A percentile compares a stretch with the other conserved stretches of the same genome.
Evolutionary conservation across 1,140 invertebrate genomes (phyloP).

Genomic region (Parapsyche elsis): DNA sequence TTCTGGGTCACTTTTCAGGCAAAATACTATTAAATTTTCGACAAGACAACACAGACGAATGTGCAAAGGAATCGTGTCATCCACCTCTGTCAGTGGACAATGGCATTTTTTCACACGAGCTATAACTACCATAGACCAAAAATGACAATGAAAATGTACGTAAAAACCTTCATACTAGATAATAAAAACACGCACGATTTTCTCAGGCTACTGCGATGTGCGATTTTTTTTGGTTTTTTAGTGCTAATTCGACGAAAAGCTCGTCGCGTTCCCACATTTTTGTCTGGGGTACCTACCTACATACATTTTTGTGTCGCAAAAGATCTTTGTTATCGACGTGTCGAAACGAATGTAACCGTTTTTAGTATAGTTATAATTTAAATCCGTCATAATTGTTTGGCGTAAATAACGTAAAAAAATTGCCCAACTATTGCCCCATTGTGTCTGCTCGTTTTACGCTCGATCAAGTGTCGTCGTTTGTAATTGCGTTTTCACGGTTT

Average conservation of each 20-base stretch:
- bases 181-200: neutral
- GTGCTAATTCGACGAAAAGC: neutral
- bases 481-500: constrained; percentile 2
- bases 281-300: too few species aligned
- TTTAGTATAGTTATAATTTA: neutral
- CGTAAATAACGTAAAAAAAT: neutral
- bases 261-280: neutral
- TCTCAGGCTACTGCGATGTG: neutral
- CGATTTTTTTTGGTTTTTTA: constrained; percentile 9
- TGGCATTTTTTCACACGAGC: constrained; percentile 5
- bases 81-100: neutral
- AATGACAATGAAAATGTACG: neutral
- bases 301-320: neutral
- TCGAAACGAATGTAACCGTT: neutral
- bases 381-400: neutral
- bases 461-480: constrained; percentile 4
- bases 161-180: neutral
- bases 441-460: constrained; percentile 13
- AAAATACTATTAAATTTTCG: neutral
- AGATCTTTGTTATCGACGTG: constrained; percentile 1
- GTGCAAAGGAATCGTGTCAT: constrained; percentile 5
- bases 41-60: neutral
- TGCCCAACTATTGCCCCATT: neutral
- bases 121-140: neutral
- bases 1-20: too few species aligned